Evolutionary conservation across 1,140 invertebrate genomes (phyloP), one percentile per base, ranked within the genome.

Genomic region (Drosophila dunni): DNA sequence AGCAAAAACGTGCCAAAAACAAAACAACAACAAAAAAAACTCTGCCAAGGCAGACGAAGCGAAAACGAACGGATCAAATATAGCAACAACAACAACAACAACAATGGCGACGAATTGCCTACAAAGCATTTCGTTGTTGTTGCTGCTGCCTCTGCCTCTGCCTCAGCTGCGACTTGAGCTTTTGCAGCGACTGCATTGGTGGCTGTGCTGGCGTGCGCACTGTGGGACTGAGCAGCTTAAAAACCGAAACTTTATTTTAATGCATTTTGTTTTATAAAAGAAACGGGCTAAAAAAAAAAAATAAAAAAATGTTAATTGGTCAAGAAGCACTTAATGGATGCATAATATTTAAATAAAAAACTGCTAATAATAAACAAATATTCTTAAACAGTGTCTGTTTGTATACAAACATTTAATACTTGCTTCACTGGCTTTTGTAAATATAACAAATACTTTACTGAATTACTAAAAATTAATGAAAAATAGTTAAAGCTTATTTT

Each of bases 171-270:
- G 8, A 15, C n/a, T 53, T 13, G 29, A 13, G 29, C 50, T 53
- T 50, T 48, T 51, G 50, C 34, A 15, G 34, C 45, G 58, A 17
- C 24, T 64, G 62, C 61, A 24, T 33, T 51, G 34, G 34, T 53
- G 46, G 36, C 10, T 20, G 29, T 33, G 74, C 85, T 85, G 81
- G 86, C 81, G 81, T 63, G 78, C 44, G 78, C 75, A 85, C 78
- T 53, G 82, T 86, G 81, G 78, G 78, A 11, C 15, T 7, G 7
- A 29, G 7, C 2, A 17, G 8, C 6, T 33, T 13, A 29, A 38
- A 9, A 51, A 40, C 9, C 34, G 57, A 2, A 34, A 17, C 3
- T 2, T 1, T 9, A 8, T 10, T 38, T 38, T 9, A 38, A 38
- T n/a, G 36, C 7, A 38, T 38, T 7, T 0, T 5, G 3, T 29